phyloP scores from a whole-genome alignment of 2,797 vertebrate genomes.

The Petrocephalus schoutedeni region DNA sequence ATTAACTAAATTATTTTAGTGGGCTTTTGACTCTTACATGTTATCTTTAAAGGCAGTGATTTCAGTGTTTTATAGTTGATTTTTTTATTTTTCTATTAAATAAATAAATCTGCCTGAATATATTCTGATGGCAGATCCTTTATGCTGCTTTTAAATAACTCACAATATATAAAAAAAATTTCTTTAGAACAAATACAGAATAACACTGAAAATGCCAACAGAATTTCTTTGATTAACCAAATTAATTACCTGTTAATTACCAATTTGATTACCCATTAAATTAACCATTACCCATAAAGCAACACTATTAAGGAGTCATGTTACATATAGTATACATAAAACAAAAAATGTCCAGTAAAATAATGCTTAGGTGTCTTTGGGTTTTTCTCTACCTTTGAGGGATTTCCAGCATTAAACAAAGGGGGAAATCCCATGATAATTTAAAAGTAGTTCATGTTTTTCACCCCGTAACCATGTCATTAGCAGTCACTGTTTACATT shows the following conservation, averaged over 20 bases:
- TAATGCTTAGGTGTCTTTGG: not conserved
- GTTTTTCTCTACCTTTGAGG: constrained; percentile 43
- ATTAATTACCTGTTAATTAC: not conserved
- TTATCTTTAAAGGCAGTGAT: not conserved
- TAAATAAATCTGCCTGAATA: not conserved
- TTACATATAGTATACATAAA: constrained; percentile 2
- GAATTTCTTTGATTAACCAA: not conserved
- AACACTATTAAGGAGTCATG: constrained; percentile 11
- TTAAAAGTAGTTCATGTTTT: not conserved
- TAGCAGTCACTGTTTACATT: constrained; percentile 20
- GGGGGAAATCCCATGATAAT: not conserved
- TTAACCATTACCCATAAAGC: not conserved
- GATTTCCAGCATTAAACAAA: constrained; percentile 13
- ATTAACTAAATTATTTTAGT: not conserved
- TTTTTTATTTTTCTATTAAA: constrained; percentile 16
- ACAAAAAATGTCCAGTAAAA: not conserved
- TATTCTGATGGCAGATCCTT: not conserved
- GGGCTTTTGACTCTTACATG: not conserved
- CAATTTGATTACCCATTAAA: not conserved
- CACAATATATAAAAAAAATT: constrained; percentile 32
- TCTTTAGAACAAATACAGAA: constrained; percentile 35
- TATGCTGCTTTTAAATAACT: not conserved
- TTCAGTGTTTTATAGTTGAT: constrained; percentile 12
- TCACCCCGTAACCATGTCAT: not conserved
- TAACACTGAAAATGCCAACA: constrained; percentile 10